A percentile compares a stretch with the other conserved stretches of the same genome.
phyloP scores from a whole-genome alignment of 1,140 invertebrate genomes.

The Formica exsecta region DNA sequence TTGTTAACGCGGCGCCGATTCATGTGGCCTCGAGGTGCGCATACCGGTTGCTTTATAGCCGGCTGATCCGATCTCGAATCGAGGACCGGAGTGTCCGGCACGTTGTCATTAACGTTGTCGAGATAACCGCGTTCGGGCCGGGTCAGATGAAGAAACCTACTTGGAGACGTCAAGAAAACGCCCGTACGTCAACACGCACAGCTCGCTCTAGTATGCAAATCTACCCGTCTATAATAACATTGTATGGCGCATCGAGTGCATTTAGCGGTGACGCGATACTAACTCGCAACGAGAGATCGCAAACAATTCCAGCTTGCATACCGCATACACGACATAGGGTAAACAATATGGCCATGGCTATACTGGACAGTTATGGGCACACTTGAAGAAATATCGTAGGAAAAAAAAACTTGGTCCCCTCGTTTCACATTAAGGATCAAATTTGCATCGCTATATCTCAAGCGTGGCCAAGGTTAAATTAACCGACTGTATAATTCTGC shows the following conservation, averaged over 20 bases:
- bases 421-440: conserved; percentile 12
- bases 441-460: conserved; percentile 20
- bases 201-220: conserved; percentile 45
- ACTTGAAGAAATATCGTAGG: conserved; percentile 51
- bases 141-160: conserved; percentile 3
- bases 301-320: conserved; percentile 35
- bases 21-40: conserved; percentile 12
- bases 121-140: conserved; percentile 14
- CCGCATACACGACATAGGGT: conserved; percentile 14
- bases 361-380: conserved; percentile 34
- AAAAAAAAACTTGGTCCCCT: conserved; percentile 10
- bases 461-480: conserved; percentile 2
- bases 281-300: conserved; percentile 40
- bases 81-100: not conserved
- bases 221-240: conserved; percentile 38
- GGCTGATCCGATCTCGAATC: conserved; percentile 43
- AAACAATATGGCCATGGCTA: conserved; percentile 28
- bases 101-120: conserved; percentile 50
- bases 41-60: not conserved
- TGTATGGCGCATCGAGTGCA: conserved; percentile 36
- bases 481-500: conserved; percentile 23
- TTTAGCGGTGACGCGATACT: conserved; percentile 50
- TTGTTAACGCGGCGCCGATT: conserved; percentile 34
- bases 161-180: not conserved
- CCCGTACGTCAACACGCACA: conserved; percentile 1